These are phyloP conservation scores for Columba livia DNA, from an alignment of 2,113 vertebrate genomes.

Conservation along the genomic window DNA sequence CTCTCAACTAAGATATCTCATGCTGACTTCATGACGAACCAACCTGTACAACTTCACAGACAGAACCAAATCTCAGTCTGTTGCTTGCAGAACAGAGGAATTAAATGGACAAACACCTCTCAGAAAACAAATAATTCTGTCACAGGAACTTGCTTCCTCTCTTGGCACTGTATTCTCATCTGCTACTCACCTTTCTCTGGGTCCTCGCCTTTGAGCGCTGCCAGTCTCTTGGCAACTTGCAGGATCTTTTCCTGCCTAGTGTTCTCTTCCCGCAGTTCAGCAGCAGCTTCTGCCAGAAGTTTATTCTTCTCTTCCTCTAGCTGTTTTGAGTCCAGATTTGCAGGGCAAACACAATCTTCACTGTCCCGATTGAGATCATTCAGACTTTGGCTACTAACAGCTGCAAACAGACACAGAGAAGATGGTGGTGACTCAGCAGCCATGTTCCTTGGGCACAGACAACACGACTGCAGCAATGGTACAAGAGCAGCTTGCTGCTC, in stretches of 20 bases:
- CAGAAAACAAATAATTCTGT: neutral
- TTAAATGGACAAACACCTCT: neutral
- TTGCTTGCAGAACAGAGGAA: neutral
- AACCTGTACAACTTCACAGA: neutral
- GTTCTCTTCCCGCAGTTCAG: slow-evolving; percentile 82
- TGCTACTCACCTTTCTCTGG: slow-evolving; percentile 83
- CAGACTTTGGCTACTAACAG: slow-evolving; percentile 57
- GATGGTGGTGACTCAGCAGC: neutral
- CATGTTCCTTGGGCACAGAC: neutral
- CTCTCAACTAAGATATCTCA: neutral
- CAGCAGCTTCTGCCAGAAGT: slow-evolving; percentile 85
- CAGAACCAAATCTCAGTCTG: neutral
- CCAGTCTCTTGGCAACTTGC: slow-evolving; percentile 86
- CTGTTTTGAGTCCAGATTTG: slow-evolving; percentile 75
- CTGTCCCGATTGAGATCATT: slow-evolving; percentile 85
- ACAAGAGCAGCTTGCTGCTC: neutral
- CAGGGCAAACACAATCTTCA: slow-evolving; percentile 40
- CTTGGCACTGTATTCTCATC: neutral
- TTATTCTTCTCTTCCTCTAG: slow-evolving; percentile 85
- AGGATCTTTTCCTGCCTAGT: slow-evolving; percentile 84
- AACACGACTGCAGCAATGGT: neutral
- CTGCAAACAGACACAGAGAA: slow-evolving; percentile 48
- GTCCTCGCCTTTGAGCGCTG: slow-evolving; percentile 85
- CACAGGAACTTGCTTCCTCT: neutral
- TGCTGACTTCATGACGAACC: neutral